Percentiles rank a stretch among this genome's conserved stretches.
Evolutionary conservation across 2,113 vertebrate species (phyloP).

Genomic region (Mormoops blainvillei): DNA sequence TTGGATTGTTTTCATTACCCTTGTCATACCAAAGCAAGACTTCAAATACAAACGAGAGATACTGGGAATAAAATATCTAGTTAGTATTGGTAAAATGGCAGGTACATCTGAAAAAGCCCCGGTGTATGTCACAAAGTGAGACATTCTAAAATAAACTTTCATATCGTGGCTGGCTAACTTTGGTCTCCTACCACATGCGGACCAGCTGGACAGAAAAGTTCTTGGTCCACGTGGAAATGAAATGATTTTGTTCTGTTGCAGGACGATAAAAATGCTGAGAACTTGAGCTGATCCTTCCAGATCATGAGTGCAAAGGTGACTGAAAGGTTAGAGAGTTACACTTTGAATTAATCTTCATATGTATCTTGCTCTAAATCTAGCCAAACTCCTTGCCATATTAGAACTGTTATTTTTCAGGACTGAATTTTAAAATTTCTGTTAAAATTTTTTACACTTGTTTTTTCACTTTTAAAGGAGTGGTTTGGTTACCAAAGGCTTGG

Average conservation of each 20-base stretch:
- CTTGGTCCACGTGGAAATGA: background rate
- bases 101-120: background rate
- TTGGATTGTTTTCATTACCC: background rate
- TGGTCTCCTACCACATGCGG: background rate
- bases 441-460: background rate
- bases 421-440: background rate
- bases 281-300: background rate
- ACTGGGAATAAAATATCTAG: background rate
- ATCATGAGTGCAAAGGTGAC: background rate
- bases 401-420: background rate
- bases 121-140: background rate
- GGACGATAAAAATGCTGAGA: background rate
- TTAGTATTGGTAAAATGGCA: background rate
- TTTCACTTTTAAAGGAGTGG: background rate
- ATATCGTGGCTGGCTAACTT: background rate
- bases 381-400: background rate
- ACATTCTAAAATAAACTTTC: background rate
- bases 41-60: background rate
- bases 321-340: background rate
- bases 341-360: background rate
- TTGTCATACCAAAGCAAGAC: background rate
- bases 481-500: background rate
- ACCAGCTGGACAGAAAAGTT: background rate
- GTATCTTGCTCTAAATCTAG: background rate
- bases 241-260: background rate